A percentile compares a stretch with the other conserved stretches of the same genome.
phyloP scores from a whole-genome alignment of 2,888 invertebrate species.

The Perizoma flavofasciatum region DNA sequence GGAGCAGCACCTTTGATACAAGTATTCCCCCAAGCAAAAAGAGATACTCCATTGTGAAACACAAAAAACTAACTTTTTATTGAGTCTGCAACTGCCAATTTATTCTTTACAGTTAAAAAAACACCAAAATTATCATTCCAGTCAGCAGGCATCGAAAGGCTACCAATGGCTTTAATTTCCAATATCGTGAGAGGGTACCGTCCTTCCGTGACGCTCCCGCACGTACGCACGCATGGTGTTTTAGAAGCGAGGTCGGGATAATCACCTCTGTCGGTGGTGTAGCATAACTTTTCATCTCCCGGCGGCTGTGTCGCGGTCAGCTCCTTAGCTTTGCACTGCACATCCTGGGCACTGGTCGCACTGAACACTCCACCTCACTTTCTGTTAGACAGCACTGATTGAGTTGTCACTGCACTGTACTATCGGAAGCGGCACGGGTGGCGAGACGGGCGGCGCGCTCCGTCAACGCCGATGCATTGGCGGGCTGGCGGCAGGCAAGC shows the following conservation, averaged over 20 bases:
- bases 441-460: slow-evolving; percentile 68
- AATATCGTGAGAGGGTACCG: slow-evolving; percentile 17
- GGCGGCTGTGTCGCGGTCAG: slow-evolving; percentile 69
- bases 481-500: slow-evolving; percentile 68
- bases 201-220: slow-evolving; percentile 57
- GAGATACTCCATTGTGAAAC: slow-evolving; percentile 69
- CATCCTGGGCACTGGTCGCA: slow-evolving; percentile 69
- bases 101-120: neutral
- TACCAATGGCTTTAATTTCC: slow-evolving; percentile 39
- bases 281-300: slow-evolving; percentile 79
- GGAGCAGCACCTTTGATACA: slow-evolving; percentile 55
- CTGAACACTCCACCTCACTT: slow-evolving; percentile 61
- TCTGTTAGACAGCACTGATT: slow-evolving; percentile 43
- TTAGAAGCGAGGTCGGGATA: slow-evolving; percentile 75
- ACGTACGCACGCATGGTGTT: slow-evolving; percentile 66
- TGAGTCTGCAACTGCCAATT: neutral
- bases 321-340: slow-evolving; percentile 67
- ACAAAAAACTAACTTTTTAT: slow-evolving; percentile 55
- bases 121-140: slow-evolving; percentile 51
- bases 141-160: slow-evolving; percentile 37
- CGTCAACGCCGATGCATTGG: slow-evolving; percentile 80
- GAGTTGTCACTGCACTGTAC: slow-evolving; percentile 45
- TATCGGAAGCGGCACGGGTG: slow-evolving; percentile 40
- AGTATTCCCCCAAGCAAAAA: slow-evolving; percentile 53
- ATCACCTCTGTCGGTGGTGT: slow-evolving; percentile 82